Evolutionary conservation across 1,140 invertebrate genomes (phyloP), one percentile per base, ranked within the genome.

Genomic region (Bombyx mandarina): DNA sequence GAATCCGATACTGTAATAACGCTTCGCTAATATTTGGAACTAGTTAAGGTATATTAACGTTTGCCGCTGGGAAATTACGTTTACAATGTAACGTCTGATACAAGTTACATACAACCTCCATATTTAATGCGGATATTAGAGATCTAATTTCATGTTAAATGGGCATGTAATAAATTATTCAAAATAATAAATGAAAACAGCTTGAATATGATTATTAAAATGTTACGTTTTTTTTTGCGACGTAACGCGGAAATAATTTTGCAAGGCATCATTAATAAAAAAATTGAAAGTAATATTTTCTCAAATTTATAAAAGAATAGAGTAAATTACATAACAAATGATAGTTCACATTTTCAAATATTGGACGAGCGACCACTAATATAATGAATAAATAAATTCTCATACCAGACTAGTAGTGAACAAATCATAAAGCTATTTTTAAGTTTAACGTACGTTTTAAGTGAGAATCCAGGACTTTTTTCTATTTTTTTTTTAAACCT

Each of bases 1-100:
- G 26, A 35, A 35, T 35, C 26, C 26, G 26, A 35, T 35, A 35
- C 55, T 56, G 54, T 49, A 55, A 45, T 12, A 43, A 54, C 53
- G 53, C 53, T 54, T 54, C 53, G 45, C 45, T 64, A 60, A 64
- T 64, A 64, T 66, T 66, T 62, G 56, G 56, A 55, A 64, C 26
- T 60, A 66, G 60, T 62, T 68, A 65, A 56, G 51, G 63, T 61
- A 61, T 65, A 63, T 62, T 62, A 54, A 56, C 45, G 53, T 43
- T 54, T 61, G 61, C 60, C 67, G 61, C 54, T 54, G 64, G 67
- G 60, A 66, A 66, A 66, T 69, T 69, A 54, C 63, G 57, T 64
- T 54, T 65, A 61, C 60, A 57, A 57, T 62, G 63, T 65, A 60
- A 54, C 57, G 53, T 44, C 44, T 54, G 55, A 54, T 61, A 61